A percentile compares a stretch with the other conserved stretches of the same genome.
Conservation (phyloP, 2,888 invertebrate species). For the Phortica okadai region DNA sequence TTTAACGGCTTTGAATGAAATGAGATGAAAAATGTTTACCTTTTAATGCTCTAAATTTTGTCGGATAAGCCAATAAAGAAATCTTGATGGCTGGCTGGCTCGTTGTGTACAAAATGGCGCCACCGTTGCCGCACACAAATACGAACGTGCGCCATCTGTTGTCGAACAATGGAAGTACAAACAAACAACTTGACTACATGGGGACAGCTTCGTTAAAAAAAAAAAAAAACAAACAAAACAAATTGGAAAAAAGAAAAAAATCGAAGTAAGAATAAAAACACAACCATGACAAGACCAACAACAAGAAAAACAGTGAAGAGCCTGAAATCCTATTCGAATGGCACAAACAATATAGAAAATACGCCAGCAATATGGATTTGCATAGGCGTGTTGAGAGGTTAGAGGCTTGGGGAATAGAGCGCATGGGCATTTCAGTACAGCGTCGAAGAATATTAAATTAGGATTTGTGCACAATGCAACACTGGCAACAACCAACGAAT, state of each 20-base stretch:
- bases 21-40: constrained; percentile 44
- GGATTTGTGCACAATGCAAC: not conserved
- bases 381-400: not conserved
- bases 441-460: constrained; percentile 27
- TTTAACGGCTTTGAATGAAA: constrained; percentile 4
- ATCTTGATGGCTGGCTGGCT: constrained; percentile 52
- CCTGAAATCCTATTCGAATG: not conserved
- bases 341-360: constrained; percentile 29
- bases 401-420: not conserved
- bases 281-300: constrained; percentile 15
- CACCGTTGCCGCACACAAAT: not conserved
- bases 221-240: constrained; percentile 64
- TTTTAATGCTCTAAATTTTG: constrained; percentile 70
- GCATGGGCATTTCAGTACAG: constrained; percentile 10
- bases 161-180: constrained; percentile 36
- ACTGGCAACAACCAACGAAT: not conserved
- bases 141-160: not conserved
- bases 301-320: not conserved
- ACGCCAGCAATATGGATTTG: constrained; percentile 5
- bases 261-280: too few species aligned
- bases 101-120: not conserved
- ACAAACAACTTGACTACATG: constrained; percentile 53
- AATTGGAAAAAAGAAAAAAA: constrained; percentile 45
- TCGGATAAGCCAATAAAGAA: constrained; percentile 70
- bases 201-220: constrained; percentile 37